Evolutionary conservation across 2,888 invertebrate genomes (phyloP).

Genomic region (Catocala nupta): DNA sequence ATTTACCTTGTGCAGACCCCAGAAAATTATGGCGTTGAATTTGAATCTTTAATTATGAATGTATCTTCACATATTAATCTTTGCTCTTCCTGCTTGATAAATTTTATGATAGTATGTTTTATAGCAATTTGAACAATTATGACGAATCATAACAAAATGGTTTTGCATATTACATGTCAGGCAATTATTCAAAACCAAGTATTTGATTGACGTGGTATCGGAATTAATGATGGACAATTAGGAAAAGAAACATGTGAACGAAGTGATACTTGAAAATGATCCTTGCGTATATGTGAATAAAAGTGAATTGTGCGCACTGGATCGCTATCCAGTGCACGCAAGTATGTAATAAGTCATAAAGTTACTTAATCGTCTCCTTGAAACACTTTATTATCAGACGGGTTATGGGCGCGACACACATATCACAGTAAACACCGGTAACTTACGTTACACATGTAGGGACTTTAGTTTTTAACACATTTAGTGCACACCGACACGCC

Average conservation of each 20-base stretch:
- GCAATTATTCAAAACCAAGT: conserved; percentile 4
- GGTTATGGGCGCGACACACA: conserved; percentile 82
- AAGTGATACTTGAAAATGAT: conserved; percentile 38
- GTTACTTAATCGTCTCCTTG: conserved; percentile 84
- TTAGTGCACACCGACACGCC: conserved; percentile 23
- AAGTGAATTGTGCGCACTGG: conserved; percentile 43
- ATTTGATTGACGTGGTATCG: conserved; percentile 17
- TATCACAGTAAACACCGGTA: conserved; percentile 74
- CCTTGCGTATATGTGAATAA: conserved; percentile 48
- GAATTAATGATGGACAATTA: conserved; percentile 7
- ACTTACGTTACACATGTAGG: conserved; percentile 47
- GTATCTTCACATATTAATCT: conserved; percentile 55
- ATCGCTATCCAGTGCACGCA: conserved; percentile 37
- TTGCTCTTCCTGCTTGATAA: conserved; percentile 36
- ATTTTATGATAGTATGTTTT: conserved; percentile 23
- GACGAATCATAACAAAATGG: conserved; percentile 16
- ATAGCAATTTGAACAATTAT: conserved; percentile 29
- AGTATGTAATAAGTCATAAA: conserved; percentile 65
- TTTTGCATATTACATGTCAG: conserved; percentile 18
- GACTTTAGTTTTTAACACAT: conserved; percentile 49
- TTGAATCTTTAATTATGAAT: conserved; percentile 57
- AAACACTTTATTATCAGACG: conserved; percentile 82
- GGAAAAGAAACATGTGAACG: conserved; percentile 13
- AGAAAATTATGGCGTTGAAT: conserved; percentile 60
- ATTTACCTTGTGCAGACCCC: conserved; percentile 59